Conservation (phyloP, 2,888 invertebrate species). For the Gnatocerus cornutus region DNA sequence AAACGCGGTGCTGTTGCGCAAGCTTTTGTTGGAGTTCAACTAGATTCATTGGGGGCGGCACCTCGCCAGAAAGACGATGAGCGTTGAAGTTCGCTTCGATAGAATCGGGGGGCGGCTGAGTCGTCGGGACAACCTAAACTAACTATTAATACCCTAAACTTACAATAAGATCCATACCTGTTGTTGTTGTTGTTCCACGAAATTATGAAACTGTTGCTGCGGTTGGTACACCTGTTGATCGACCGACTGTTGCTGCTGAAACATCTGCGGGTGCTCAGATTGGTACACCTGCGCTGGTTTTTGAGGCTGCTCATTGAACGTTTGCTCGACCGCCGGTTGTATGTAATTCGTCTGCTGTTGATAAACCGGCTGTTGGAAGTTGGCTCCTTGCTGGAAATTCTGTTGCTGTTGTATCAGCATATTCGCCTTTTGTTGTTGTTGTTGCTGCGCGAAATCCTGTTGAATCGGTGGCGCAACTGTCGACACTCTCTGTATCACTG, state of each 20-base stretch:
- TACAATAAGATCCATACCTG: not conserved
- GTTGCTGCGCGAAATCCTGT: slow-evolving; percentile 44
- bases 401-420: slow-evolving; percentile 55
- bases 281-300: slow-evolving; percentile 45
- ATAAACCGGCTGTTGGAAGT: slow-evolving; percentile 67
- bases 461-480: slow-evolving; percentile 40
- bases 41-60: slow-evolving; percentile 63
- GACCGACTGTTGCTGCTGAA: slow-evolving; percentile 51
- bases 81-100: not conserved
- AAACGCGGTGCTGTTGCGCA: slow-evolving; percentile 64
- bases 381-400: slow-evolving; percentile 37
- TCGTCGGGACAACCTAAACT: slow-evolving; percentile 1
- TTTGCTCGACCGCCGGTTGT: slow-evolving; percentile 54
- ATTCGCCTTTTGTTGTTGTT: slow-evolving; percentile 51
- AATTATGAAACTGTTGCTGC: slow-evolving; percentile 48
- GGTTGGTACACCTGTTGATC: slow-evolving; percentile 53
- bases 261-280: slow-evolving; percentile 43
- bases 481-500: slow-evolving; percentile 29
- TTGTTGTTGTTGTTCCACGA: slow-evolving; percentile 49
- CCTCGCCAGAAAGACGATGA: slow-evolving; percentile 28
- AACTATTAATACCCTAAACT: not conserved
- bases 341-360: slow-evolving; percentile 69
- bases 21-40: slow-evolving; percentile 67
- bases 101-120: not conserved
- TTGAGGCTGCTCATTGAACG: slow-evolving; percentile 60